phyloP scores from a whole-genome alignment of 2,888 invertebrate species.

The Ormyrus rosae region DNA sequence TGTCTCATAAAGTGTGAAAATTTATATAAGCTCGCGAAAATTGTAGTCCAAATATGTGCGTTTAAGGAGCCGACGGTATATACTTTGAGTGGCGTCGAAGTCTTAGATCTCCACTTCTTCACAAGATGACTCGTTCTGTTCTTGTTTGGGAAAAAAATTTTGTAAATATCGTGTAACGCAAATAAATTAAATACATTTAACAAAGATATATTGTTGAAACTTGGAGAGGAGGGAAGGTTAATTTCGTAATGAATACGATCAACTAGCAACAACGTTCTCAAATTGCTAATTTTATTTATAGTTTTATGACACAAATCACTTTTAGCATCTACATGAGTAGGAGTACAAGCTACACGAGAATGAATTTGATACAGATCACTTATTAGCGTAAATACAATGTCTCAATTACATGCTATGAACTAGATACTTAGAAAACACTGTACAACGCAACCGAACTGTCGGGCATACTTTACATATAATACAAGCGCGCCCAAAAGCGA shows the following conservation, averaged over 20 bases:
- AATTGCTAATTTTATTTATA: constrained; percentile 76
- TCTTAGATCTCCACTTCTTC: constrained; percentile 67
- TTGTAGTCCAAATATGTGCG: constrained; percentile 65
- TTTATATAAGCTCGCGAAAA: constrained; percentile 63
- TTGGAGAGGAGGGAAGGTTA: not conserved
- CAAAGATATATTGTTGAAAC: not conserved
- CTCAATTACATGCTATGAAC: constrained; percentile 75
- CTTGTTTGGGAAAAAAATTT: not conserved
- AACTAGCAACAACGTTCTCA: constrained; percentile 67
- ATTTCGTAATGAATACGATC: constrained; percentile 28
- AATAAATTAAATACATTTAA: not conserved
- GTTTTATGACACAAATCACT: constrained; percentile 76
- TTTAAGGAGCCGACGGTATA: constrained; percentile 67
- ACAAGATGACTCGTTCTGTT: constrained; percentile 49
- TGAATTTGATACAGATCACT: constrained; percentile 76
- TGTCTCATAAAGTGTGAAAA: constrained; percentile 67
- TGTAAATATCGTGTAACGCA: not conserved
- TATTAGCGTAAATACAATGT: constrained; percentile 75
- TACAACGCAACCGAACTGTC: constrained; percentile 75
- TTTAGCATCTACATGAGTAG: constrained; percentile 76
- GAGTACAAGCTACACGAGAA: constrained; percentile 75
- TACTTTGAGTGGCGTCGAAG: constrained; percentile 67
- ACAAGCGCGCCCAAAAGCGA: constrained; percentile 69
- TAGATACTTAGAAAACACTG: constrained; percentile 76
- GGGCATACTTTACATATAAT: constrained; percentile 75